A percentile compares a stretch with the other conserved stretches of the same genome.
Evolutionary conservation across 2,113 vertebrate genomes (phyloP).

Genomic region (Solea senegalensis): DNA sequence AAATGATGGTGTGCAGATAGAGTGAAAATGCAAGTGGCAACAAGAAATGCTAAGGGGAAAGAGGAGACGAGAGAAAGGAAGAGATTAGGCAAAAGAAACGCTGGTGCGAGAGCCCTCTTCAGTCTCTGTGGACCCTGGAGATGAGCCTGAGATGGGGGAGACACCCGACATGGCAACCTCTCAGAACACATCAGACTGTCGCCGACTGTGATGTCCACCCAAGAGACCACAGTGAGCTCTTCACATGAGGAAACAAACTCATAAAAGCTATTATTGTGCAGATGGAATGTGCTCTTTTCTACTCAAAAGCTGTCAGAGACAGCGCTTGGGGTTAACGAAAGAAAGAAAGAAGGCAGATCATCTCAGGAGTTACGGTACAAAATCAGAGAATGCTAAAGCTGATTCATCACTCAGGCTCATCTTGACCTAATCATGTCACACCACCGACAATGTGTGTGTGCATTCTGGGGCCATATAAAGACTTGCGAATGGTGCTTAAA

Average conservation of each 20-base stretch:
- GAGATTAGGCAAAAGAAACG: conserved; percentile 69
- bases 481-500: conserved; percentile 24
- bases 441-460: conserved; percentile 1
- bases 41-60: conserved; percentile 44
- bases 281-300: conserved; percentile 72
- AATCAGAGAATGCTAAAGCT: conserved; percentile 11
- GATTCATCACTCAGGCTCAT: conserved; percentile 35
- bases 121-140: conserved; percentile 73
- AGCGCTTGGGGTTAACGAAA: conserved; percentile 30
- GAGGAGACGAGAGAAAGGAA: conserved; percentile 41
- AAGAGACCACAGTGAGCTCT: conserved; percentile 57
- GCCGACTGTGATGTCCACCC: conserved; percentile 73
- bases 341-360: background rate
- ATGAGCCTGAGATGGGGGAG: conserved; percentile 70
- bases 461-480: conserved; percentile 6
- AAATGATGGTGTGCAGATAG: conserved; percentile 71
- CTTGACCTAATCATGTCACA: conserved; percentile 30
- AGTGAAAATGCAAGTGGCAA: conserved; percentile 66
- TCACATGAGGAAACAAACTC: conserved; percentile 53
- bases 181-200: conserved; percentile 80
- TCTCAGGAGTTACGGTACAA: background rate
- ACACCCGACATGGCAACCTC: conserved; percentile 79
- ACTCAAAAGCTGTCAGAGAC: conserved; percentile 58
- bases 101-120: conserved; percentile 62
- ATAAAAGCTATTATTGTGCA: conserved; percentile 78